Percentiles rank a stretch among this genome's conserved stretches.
Conservation (phyloP, 1,140 invertebrate species). For the Augochlora pura region DNA sequence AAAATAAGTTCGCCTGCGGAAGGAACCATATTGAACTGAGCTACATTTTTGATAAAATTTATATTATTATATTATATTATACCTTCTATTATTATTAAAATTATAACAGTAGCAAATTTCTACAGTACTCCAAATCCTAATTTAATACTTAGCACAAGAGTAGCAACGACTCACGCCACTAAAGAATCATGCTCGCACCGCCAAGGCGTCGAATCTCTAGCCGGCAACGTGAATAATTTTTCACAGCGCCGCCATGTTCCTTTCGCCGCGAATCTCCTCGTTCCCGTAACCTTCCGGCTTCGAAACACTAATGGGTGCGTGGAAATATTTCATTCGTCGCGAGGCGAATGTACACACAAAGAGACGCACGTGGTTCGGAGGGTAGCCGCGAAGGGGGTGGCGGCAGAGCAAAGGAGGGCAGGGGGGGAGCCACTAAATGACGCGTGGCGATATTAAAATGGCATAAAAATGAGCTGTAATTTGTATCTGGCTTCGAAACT, state of each 20-base stretch:
- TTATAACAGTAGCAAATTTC: too few relatives aligned
- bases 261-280: conserved; percentile 42
- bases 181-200: not conserved
- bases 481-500: conserved; percentile 78
- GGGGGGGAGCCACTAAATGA: conserved; percentile 81
- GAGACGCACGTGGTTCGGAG: conserved; percentile 28
- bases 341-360: conserved; percentile 50
- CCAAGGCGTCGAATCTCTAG: not conserved
- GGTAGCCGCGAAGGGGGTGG: conserved; percentile 11
- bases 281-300: conserved; percentile 47
- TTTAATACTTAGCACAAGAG: not conserved
- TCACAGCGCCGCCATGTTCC: conserved; percentile 44
- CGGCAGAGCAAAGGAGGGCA: conserved; percentile 64
- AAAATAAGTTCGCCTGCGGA: too few relatives aligned
- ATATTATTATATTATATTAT: too few relatives aligned
- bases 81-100: too few relatives aligned
- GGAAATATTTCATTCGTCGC: conserved; percentile 69
- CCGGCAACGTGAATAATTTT: conserved; percentile 46
- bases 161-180: not conserved
- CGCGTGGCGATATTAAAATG: conserved; percentile 80
- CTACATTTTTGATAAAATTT: too few relatives aligned
- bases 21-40: too few relatives aligned
- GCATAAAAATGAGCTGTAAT: conserved; percentile 81
- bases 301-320: conserved; percentile 66
- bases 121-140: too few relatives aligned